Percentiles rank a stretch among this genome's conserved stretches.
Conservation (phyloP, 2,888 invertebrate genomes). For the Dioctria linearis region DNA sequence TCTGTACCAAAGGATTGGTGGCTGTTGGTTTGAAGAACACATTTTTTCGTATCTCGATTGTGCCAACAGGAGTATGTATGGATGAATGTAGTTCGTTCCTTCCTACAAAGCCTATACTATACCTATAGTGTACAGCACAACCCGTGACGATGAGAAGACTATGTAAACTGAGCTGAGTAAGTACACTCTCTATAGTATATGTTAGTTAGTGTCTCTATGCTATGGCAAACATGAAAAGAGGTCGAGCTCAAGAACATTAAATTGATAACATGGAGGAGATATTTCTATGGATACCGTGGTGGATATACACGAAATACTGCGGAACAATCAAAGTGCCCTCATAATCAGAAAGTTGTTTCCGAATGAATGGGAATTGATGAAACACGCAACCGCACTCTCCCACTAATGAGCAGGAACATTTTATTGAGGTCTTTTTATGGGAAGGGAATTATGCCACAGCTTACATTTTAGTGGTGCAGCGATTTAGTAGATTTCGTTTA, state of each 20-base stretch:
- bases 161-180: too few species aligned
- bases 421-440: slow-evolving; percentile 8
- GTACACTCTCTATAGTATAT: neutral
- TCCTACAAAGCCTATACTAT: too few species aligned
- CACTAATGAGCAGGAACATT: slow-evolving; percentile 39
- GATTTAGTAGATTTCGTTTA: slow-evolving; percentile 8
- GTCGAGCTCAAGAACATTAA: slow-evolving; percentile 23
- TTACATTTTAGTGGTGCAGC: slow-evolving; percentile 20
- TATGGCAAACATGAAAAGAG: slow-evolving; percentile 22
- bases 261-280: slow-evolving; percentile 44
- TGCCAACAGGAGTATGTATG: too few species aligned
- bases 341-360: slow-evolving; percentile 57
- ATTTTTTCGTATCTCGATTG: neutral
- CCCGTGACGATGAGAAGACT: too few species aligned
- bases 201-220: neutral
- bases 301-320: slow-evolving; percentile 34
- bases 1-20: slow-evolving; percentile 11
- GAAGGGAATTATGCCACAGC: slow-evolving; percentile 23
- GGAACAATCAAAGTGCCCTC: slow-evolving; percentile 55
- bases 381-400: slow-evolving; percentile 57
- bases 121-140: too few species aligned
- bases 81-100: too few species aligned
- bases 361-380: slow-evolving; percentile 57
- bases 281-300: slow-evolving; percentile 10
- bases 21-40: slow-evolving; percentile 2